phyloP scores from a whole-genome alignment of 2,797 vertebrate species.

The Centropyge bicolor region DNA sequence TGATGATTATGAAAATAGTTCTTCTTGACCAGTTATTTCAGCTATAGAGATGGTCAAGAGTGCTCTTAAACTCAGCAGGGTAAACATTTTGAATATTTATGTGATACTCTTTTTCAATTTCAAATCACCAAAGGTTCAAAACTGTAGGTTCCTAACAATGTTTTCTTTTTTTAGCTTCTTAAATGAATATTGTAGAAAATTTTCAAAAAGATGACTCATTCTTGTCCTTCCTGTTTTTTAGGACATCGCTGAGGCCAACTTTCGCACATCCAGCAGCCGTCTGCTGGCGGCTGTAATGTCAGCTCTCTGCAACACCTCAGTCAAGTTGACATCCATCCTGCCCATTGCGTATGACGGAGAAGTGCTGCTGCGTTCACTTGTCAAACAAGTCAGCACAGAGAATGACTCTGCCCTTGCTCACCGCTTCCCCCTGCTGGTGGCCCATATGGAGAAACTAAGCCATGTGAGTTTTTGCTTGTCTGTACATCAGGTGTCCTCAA shows the following conservation, averaged over 20 bases:
- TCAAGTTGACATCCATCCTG: slow-evolving; percentile 97
- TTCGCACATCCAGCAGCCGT: slow-evolving; percentile 97
- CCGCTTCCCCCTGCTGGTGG: slow-evolving; percentile 96
- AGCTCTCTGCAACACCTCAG: slow-evolving; percentile 96
- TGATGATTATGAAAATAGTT: not conserved
- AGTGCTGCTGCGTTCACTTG: slow-evolving; percentile 93
- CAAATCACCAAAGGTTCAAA: not conserved
- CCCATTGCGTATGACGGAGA: slow-evolving; percentile 98
- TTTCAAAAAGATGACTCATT: not conserved
- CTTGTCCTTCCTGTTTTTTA: slow-evolving; percentile 61
- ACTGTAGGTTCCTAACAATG: not conserved
- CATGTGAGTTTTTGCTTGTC: slow-evolving; percentile 85
- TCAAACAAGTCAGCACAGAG: slow-evolving; percentile 99
- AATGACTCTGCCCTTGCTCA: slow-evolving; percentile 97
- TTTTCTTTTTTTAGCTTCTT: not conserved
- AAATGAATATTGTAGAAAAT: not conserved
- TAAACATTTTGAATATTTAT: not conserved
- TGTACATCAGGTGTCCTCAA: not conserved
- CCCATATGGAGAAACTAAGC: slow-evolving; percentile 99
- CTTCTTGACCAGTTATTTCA: not conserved
- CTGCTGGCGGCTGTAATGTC: slow-evolving; percentile 99
- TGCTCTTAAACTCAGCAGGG: not conserved
- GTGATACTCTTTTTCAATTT: too few species aligned
- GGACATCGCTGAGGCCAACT: slow-evolving; percentile 99
- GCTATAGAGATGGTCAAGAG: not conserved